phyloP scores from a whole-genome alignment of 1,140 invertebrate species.

The Drosophila pallidifrons region DNA sequence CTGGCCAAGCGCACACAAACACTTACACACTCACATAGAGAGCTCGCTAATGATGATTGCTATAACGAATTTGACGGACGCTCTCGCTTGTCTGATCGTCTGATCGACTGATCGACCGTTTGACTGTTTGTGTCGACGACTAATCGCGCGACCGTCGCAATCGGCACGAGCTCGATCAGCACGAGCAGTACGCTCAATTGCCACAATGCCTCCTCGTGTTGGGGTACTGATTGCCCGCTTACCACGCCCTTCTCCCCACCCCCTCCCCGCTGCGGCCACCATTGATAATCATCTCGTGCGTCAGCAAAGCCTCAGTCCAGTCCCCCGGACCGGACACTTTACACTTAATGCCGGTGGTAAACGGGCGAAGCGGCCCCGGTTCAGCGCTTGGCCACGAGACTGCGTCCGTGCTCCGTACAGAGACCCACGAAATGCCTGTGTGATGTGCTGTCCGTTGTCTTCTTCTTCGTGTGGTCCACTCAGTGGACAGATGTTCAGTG shows the following conservation, averaged over 20 bases:
- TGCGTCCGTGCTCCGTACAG: conserved; percentile 4
- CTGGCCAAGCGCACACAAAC: conserved; percentile 46
- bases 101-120: not conserved
- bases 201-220: conserved; percentile 68
- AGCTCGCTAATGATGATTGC: conserved; percentile 73
- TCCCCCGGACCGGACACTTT: conserved; percentile 44
- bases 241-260: conserved; percentile 1
- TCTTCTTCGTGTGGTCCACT: conserved; percentile 14
- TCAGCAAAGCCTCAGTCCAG: conserved; percentile 61
- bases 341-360: conserved; percentile 41
- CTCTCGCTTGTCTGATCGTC: conserved; percentile 19
- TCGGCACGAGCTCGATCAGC: conserved; percentile 59
- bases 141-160: conserved; percentile 45
- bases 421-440: conserved; percentile 52
- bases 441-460: conserved; percentile 23
- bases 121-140: conserved; percentile 11
- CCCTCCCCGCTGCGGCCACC: not conserved
- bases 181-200: conserved; percentile 79
- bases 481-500: conserved; percentile 13
- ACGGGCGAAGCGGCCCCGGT: conserved; percentile 6
- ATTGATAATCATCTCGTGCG: conserved; percentile 80
- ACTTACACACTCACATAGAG: not conserved
- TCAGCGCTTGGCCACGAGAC: not conserved
- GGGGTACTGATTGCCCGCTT: conserved; percentile 61
- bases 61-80: conserved; percentile 68